Evolutionary conservation across 2,113 vertebrate species (phyloP), one percentile per base, ranked within the genome.

Genomic region (Porphyrio hochstetteri): DNA sequence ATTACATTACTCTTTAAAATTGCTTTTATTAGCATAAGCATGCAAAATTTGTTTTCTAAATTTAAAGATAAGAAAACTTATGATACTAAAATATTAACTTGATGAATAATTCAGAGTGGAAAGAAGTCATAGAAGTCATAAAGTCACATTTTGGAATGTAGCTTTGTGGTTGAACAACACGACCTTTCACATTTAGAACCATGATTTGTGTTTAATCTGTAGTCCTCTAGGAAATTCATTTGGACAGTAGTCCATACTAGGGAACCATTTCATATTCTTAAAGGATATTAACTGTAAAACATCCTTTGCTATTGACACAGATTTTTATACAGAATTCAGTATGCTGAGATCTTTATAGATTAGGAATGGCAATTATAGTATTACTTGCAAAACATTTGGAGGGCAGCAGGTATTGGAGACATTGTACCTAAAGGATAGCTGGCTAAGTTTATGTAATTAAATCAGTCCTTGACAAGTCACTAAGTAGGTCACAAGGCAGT

Each of bases 171-270:
- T 63, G 31, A 90, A 88, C 40, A 92, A 57, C 9, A 78, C 36
- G 38, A 81, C 25, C 88, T 97, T 94, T 86, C 42, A 64, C 79
- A 67, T 87, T 35, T 0, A 0, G 75, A 91, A 68, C 38, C 11
- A 65, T 61, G 27, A 80, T 72, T 91, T 93, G 36, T 88, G 27
- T 94, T 93, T 91, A 95, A 95, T 67, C 77, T 82, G 33, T 72
- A 79, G 31, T 36, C 55, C 79, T 93, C 75, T 71, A 91, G 74
- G 84, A 92, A 94, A 91, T 84, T 82, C 79, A 90, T 88, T 92
- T 92, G 85, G 23, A 15, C 79, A 16, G 27, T 24, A 76, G 67
- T 48, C 36, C 38, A 38, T 71, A n/a, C 18, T 24, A 72, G 29
- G 18, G 18, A 82, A 83, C 3, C 0, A 1, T 27, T 91, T 90